Conservation (phyloP, 2,888 invertebrate genomes). For the Xylocampa areola region DNA sequence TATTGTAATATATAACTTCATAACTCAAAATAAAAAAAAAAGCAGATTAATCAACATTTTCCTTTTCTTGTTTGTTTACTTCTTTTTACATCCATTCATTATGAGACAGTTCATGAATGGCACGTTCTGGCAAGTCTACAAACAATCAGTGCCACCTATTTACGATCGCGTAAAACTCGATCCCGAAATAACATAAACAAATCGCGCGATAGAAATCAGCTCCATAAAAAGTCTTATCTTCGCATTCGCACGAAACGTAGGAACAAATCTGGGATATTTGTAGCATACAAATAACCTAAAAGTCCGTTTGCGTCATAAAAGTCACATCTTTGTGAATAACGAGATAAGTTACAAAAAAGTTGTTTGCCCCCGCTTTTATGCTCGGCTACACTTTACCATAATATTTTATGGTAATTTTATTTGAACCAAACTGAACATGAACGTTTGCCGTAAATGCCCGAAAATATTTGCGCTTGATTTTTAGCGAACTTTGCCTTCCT, state of each 20-base stretch:
- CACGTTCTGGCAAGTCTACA: conserved; percentile 15
- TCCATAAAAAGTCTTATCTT: conserved; percentile 65
- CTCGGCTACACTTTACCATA: conserved; percentile 76
- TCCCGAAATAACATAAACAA: conserved; percentile 59
- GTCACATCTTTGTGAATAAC: conserved; percentile 85
- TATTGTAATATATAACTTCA: too few species aligned
- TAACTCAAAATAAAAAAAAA: too few species aligned
- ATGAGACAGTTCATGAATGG: too few species aligned
- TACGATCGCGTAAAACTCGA: conserved; percentile 48
- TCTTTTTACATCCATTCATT: too few species aligned
- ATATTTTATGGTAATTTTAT: conserved; percentile 84
- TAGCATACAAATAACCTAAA: conserved; percentile 81
- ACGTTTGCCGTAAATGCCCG: conserved; percentile 57
- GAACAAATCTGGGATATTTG: conserved; percentile 75
- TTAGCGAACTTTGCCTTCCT: conserved; percentile 9
- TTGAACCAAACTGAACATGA: conserved; percentile 73
- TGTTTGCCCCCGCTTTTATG: conserved; percentile 77
- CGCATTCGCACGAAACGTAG: conserved; percentile 60
- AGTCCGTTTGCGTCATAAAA: conserved; percentile 83
- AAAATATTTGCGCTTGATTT: conserved; percentile 55
- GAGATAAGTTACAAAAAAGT: conserved; percentile 84
- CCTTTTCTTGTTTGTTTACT: too few species aligned
- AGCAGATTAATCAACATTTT: too few species aligned
- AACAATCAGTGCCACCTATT: conserved; percentile 44
- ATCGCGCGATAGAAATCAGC: conserved; percentile 63